Evolutionary conservation across 2,797 vertebrate species (phyloP), one percentile per base, ranked within the genome.

Genomic region (Poecile montanus): DNA sequence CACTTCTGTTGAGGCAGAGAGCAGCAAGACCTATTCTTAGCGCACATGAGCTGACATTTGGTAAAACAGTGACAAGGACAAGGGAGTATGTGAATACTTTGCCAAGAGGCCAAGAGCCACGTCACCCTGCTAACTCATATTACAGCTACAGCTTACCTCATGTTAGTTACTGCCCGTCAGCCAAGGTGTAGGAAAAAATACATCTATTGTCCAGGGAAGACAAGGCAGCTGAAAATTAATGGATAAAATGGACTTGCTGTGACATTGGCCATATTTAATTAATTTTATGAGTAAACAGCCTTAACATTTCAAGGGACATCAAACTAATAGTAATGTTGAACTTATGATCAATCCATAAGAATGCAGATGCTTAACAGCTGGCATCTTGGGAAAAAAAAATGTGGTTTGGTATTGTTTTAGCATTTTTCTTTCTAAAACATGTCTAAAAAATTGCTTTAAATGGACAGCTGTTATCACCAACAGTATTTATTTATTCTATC

Each of bases 21-120:
- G 56, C 63, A 90, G 70, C 40, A 70, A 66, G 63, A 44, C 27
- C 67, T 92, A 93, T 92, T 94, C 74, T 89, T 89, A 89, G 70
- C 7, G 3, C 54, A 12, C 14, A 71, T 11, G 48, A 91, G 66
- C 76, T 92, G 89, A 92, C 87, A 92, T 92, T 93, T 91, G 73
- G 82, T 88, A 50, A 81, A 89, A 57, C 36, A 0, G 0, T 81
- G 57, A 72, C 70, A 85, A 78, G 81, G 68, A 78, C 54, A 66
- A 83, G 36, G 65, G 34, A 66, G 50, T 22, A 40, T 26, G 57
- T 47, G 68, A 89, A 81, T 40, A 18, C 58, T 90, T n/a, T 58
- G 85, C 91, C 89, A 83, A 32, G 68, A 92, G 71, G 85, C 81
- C 53, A 71, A 84, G 63, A 88, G 70, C 73, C 70, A 85, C 3